These are phyloP conservation scores for Ephialtes manifestator DNA, from an alignment of 2,888 invertebrate genomes.

Conservation along the genomic window DNA sequence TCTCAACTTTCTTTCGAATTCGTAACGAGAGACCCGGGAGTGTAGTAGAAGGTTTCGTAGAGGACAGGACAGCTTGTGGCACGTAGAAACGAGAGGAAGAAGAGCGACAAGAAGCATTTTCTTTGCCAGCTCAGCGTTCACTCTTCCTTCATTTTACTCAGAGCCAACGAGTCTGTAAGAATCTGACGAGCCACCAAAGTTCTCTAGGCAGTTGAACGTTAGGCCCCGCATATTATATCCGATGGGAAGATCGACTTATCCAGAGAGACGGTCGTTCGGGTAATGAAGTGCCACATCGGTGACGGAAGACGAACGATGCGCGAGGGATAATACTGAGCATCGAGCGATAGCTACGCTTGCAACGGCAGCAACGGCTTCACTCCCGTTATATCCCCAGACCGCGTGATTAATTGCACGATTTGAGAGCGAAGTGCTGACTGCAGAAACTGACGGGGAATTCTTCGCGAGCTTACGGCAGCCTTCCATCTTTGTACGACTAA, in stretches of 20 bases:
- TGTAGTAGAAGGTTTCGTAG: conserved; percentile 14
- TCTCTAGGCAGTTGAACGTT: conserved; percentile 22
- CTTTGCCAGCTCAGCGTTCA: background rate
- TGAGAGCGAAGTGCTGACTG: conserved; percentile 72
- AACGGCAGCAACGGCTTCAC: conserved; percentile 7
- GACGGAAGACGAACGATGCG: conserved; percentile 69
- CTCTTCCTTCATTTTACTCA: background rate
- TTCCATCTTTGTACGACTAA: background rate
- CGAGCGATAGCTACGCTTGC: background rate
- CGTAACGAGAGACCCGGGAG: conserved; percentile 60
- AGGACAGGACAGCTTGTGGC: conserved; percentile 17
- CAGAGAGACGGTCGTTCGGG: conserved; percentile 30
- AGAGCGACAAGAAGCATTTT: background rate
- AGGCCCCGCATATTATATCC: conserved; percentile 37
- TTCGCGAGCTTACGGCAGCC: conserved; percentile 46
- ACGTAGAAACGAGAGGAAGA: conserved; percentile 30
- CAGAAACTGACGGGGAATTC: conserved; percentile 55
- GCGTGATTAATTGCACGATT: conserved; percentile 73
- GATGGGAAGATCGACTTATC: conserved; percentile 57
- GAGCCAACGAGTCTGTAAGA: conserved; percentile 15
- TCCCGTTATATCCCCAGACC: conserved; percentile 38
- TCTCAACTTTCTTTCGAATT: conserved; percentile 61
- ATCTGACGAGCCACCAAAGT: conserved; percentile 54
- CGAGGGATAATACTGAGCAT: conserved; percentile 48
- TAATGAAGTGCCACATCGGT: conserved; percentile 70